These are phyloP conservation scores for Lophochroa leadbeateri DNA, from an alignment of 2,113 vertebrate species.

Conservation along the genomic window DNA sequence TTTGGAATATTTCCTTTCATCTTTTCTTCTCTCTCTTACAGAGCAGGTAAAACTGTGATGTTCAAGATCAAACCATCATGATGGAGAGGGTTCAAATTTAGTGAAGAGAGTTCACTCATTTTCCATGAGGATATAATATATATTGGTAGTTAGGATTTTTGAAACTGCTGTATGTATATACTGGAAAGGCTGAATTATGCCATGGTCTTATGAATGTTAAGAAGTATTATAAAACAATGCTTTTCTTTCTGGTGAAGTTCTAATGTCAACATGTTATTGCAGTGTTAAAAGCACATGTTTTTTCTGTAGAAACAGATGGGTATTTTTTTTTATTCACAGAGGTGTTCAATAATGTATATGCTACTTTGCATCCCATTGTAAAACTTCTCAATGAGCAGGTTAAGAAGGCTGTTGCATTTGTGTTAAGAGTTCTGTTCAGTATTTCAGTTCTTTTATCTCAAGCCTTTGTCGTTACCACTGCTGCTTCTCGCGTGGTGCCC, in stretches of 20 bases:
- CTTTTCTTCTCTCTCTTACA: background rate
- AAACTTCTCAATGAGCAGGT: background rate
- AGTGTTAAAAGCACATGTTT: background rate
- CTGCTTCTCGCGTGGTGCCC: background rate
- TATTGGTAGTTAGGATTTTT: background rate
- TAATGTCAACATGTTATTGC: background rate
- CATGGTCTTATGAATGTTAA: background rate
- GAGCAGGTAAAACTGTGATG: background rate
- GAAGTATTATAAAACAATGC: background rate
- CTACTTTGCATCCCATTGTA: background rate
- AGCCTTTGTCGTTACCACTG: background rate
- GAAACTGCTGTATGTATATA: background rate
- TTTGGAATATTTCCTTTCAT: background rate
- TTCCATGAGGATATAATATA: background rate
- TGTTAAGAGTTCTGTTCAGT: background rate
- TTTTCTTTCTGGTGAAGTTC: background rate
- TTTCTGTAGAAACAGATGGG: background rate
- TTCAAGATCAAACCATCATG: background rate
- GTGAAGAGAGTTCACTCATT: background rate
- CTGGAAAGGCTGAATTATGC: background rate
- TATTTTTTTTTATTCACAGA: slow-evolving; percentile 1
- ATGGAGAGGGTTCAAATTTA: background rate
- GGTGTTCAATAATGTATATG: slow-evolving; percentile 5
- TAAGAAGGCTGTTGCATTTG: background rate
- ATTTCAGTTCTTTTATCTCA: background rate